Evolutionary conservation across 2,888 invertebrate species (phyloP).

Genomic region (Trilocha varians): DNA sequence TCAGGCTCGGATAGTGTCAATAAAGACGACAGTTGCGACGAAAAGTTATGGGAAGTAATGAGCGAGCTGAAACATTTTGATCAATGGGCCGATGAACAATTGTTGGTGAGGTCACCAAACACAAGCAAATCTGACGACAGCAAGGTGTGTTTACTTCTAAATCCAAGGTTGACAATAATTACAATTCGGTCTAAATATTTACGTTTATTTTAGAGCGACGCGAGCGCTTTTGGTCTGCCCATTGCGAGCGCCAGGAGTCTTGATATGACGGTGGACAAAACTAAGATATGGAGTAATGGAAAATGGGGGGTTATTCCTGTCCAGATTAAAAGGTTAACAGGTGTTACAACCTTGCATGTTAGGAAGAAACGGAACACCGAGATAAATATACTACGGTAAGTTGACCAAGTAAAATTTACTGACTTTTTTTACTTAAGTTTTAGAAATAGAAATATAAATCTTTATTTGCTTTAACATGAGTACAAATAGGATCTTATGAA

Average conservation of each 20-base stretch:
- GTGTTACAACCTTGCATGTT: slow-evolving; percentile 46
- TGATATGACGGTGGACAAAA: slow-evolving; percentile 38
- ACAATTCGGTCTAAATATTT: background rate
- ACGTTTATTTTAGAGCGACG: slow-evolving; percentile 41
- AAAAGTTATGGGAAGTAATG: slow-evolving; percentile 58
- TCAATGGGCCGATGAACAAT: slow-evolving; percentile 59
- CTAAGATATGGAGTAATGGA: slow-evolving; percentile 43
- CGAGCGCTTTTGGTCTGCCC: slow-evolving; percentile 53
- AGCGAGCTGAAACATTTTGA: slow-evolving; percentile 55
- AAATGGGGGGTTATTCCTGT: slow-evolving; percentile 60
- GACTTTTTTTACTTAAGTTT: too few relatives aligned
- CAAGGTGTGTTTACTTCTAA: slow-evolving; percentile 33
- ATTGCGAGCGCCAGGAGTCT: slow-evolving; percentile 51
- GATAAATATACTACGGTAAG: slow-evolving; percentile 58
- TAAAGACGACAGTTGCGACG: slow-evolving; percentile 36
- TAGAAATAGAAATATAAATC: too few relatives aligned
- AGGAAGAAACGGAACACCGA: slow-evolving; percentile 48
- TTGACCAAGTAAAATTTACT: background rate
- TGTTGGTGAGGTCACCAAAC: slow-evolving; percentile 35
- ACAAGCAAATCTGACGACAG: slow-evolving; percentile 51
- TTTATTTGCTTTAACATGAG: too few relatives aligned
- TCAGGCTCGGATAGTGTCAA: slow-evolving; percentile 19
- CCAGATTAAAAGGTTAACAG: slow-evolving; percentile 45
- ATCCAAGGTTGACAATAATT: background rate
- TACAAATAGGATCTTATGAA: too few relatives aligned